A percentile compares a stretch with the other conserved stretches of the same genome.
Evolutionary conservation across 2,888 invertebrate species (phyloP).

Genomic region (Rhodophaea formosa): DNA sequence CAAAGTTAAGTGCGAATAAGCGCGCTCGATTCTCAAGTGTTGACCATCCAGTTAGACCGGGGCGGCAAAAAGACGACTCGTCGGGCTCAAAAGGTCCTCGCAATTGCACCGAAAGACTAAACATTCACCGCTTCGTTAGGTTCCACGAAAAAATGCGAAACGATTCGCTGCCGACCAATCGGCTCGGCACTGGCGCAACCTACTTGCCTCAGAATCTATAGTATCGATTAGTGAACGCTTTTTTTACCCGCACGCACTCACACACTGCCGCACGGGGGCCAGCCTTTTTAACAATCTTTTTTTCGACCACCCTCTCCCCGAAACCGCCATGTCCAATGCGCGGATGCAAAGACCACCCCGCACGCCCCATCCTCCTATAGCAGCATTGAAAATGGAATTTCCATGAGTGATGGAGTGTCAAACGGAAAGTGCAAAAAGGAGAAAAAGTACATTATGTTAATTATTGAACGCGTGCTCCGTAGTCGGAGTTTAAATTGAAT

Average conservation of each 20-base stretch:
- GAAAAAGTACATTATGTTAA: constrained; percentile 81
- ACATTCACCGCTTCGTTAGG: constrained; percentile 73
- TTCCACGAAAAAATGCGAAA: constrained; percentile 55
- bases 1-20: constrained; percentile 70
- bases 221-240: constrained; percentile 79
- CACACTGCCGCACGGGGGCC: constrained; percentile 74
- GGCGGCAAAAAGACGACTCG: constrained; percentile 54
- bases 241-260: constrained; percentile 78
- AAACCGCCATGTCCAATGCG: constrained; percentile 79
- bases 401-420: constrained; percentile 82
- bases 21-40: constrained; percentile 67
- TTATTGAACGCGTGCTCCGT: constrained; percentile 73
- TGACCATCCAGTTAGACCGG: constrained; percentile 46
- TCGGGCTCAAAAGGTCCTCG: constrained; percentile 59
- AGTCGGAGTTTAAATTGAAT: constrained; percentile 78
- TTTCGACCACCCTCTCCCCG: constrained; percentile 74
- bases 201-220: constrained; percentile 80
- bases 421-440: constrained; percentile 79
- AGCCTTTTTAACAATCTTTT: constrained; percentile 81
- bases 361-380: constrained; percentile 65
- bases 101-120: constrained; percentile 61
- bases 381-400: constrained; percentile 81
- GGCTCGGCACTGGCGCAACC: constrained; percentile 66
- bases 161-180: constrained; percentile 61
- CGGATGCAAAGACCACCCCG: constrained; percentile 79